Base-by-base conservation (phyloP, 2,113 vertebrate species). In the Pithys albifrons region DNA sequence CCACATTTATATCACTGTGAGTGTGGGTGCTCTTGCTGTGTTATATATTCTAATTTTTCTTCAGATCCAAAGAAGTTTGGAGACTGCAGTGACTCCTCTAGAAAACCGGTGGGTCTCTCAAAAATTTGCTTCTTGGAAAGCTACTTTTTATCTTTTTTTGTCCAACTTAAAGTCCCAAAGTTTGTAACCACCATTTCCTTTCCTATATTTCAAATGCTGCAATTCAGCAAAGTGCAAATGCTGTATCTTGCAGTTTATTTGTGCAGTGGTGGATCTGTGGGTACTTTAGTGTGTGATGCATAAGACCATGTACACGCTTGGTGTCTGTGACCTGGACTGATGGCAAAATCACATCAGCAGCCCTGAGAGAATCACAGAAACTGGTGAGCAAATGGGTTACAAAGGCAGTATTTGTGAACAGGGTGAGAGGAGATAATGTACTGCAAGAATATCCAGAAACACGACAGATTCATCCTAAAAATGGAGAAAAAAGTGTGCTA, bases 401-500 rank as follows among this genome's bases (percentile, higher is more conserved):
- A 59, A 61, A 59, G 3, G 3, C 73, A 35, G 13, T 17, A 25
- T 19, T 64, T 39, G 18, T 78, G 52, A 85, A 27, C 12, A 52
- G 65, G 1, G 2, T 45, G 23, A 12, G 28, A 73, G 22, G 61
- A 51, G 9, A 55, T 4, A 9, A 9, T 7, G 13, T 25, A 23
- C 25, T 58, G 28, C 14, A 28, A 35, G 46, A 61, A 58, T 54
- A 55, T 41, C 8, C 45, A 72, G 71, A 78, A 80, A 52, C 4
- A 6, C 16, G 41, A 48, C 13, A 75, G 24, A 62, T 77, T 55
- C 16, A 4, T 39, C n/a, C 73, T 29, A 61, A 79, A 79, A 79
- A 52, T 0, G 0, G 5, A 39, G 33, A 52, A 57, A 55, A 27
- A 35, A 14, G 2, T 6, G 0, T 23, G 16, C 16, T 79, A 70